These are phyloP conservation scores for Corticium candelabrum DNA, from an alignment of 37 sponge, comb jelly and placozoan species.

Conservation along the genomic window DNA sequence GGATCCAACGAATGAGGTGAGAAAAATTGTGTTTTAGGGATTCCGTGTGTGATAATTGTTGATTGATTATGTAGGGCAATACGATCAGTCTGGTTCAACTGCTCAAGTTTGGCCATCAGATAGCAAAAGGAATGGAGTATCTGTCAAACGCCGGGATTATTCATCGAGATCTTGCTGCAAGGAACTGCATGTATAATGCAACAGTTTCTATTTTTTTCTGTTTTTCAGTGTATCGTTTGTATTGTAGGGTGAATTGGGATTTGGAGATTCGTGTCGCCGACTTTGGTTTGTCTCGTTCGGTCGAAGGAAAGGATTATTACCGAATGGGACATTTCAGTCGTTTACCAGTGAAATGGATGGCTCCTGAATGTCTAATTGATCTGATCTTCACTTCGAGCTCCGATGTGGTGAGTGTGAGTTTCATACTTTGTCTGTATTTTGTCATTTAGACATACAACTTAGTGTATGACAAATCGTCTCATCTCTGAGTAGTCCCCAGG, in stretches of 20 bases:
- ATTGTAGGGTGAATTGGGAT: conserved; percentile 15
- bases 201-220: no score
- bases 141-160: conserved; percentile 23
- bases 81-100: neutral
- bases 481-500: no score
- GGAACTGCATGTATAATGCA: conserved; percentile 37
- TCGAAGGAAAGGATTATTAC: conserved; percentile 28
- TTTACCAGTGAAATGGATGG: conserved; percentile 45
- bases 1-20: neutral
- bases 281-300: conserved; percentile 34
- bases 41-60: neutral
- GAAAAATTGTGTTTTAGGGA: neutral
- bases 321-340: conserved; percentile 17
- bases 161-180: conserved; percentile 42
- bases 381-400: conserved; percentile 32
- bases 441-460: no score
- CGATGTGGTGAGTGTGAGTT: conserved; percentile 29
- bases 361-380: conserved; percentile 39
- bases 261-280: conserved; percentile 27
- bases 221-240: no score
- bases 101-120: conserved; percentile 17
- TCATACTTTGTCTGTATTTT: no score
- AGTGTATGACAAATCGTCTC: no score
- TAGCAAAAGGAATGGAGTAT: conserved; percentile 44
- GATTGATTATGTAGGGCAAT: neutral